These are phyloP conservation scores for Parus major DNA, from an alignment of 2,113 vertebrate genomes.

Conservation along the genomic window DNA sequence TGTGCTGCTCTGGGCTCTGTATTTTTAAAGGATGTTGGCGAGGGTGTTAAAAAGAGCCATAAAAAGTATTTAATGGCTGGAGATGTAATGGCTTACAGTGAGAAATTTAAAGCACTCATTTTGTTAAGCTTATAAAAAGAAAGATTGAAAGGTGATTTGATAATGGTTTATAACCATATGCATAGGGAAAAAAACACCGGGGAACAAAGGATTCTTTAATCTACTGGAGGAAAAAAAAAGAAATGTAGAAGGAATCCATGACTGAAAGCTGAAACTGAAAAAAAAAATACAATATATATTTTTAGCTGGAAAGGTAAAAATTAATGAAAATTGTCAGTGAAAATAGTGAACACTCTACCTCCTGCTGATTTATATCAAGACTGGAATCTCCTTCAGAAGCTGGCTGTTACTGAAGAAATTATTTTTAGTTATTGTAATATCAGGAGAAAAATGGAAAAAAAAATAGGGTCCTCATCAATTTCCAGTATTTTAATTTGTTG, in stretches of 20 bases:
- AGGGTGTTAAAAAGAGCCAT: constrained; percentile 21
- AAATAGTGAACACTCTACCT: not conserved
- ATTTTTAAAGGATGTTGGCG: not conserved
- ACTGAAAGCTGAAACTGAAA: not conserved
- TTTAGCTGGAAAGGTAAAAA: not conserved
- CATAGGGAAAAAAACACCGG: not conserved
- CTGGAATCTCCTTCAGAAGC: not conserved
- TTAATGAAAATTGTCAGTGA: not conserved
- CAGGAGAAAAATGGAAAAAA: not conserved
- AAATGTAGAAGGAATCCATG: not conserved
- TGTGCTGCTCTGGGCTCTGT: not conserved
- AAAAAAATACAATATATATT: fast-evolving
- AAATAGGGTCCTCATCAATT: not conserved
- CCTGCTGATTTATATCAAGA: not conserved
- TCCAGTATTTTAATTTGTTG: not conserved
- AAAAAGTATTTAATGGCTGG: constrained; percentile 49
- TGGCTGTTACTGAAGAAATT: not conserved
- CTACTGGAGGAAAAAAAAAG: not conserved
- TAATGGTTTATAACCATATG: constrained; percentile 34
- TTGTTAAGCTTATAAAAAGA: constrained; percentile 40
- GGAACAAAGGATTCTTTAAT: constrained; percentile 43
- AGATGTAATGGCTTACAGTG: constrained; percentile 14
- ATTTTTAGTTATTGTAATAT: not conserved
- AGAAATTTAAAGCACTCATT: constrained; percentile 45
- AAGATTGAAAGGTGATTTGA: constrained; percentile 49